These are phyloP conservation scores for Drosophila melanogaster DNA, from an alignment of 1,140 invertebrate genomes.

Conservation along the genomic window Release_6_plus_ISO1_MT NC_004354.4:3438501-3439000, in stretches of 20 bases:
- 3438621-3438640: no score
- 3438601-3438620: no score
- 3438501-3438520: neutral
- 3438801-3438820: no score
- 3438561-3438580: neutral
- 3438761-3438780: conserved; percentile 25
- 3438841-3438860: conserved; percentile 2
- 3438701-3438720: no score
- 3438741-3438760: neutral
- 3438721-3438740: conserved; percentile 13
- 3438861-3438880: conserved; percentile 10
- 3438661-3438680: no score
- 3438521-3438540: neutral
- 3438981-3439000: conserved; percentile 1
- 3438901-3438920: neutral
- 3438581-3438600: neutral
- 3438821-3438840: conserved; percentile 10
- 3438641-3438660: no score
- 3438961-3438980: neutral
- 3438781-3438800: neutral
- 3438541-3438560: neutral
- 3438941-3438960: neutral
- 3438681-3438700: no score
- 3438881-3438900: neutral
- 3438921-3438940: conserved; percentile 4